phyloP scores from a whole-genome alignment of 2,888 invertebrate species.

The Dromius quadrimaculatus region DNA sequence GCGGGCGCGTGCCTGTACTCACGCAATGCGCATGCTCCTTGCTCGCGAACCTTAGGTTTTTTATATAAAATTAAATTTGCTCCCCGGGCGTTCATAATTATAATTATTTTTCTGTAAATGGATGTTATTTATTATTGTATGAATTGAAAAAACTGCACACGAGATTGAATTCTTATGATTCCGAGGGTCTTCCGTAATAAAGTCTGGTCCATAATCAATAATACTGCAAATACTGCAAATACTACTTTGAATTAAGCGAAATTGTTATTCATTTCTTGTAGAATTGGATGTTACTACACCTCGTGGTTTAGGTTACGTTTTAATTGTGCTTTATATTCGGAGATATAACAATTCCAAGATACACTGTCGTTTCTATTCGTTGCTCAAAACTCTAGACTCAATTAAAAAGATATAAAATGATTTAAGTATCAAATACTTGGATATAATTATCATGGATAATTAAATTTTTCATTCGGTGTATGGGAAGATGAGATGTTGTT shows the following conservation, averaged over 20 bases:
- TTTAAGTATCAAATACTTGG: constrained; percentile 42
- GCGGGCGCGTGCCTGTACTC: no score
- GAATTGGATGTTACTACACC: no score
- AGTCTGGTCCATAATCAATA: no score
- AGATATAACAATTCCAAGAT: constrained; percentile 3
- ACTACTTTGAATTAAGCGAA: no score
- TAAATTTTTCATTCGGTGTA: constrained; percentile 32
- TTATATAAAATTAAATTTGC: constrained; percentile 50
- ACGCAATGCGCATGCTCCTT: neutral
- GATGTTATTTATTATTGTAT: constrained; percentile 48
- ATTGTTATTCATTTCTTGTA: no score
- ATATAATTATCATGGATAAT: constrained; percentile 49
- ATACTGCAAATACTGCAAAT: no score
- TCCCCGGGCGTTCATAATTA: constrained; percentile 46
- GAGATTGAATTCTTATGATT: constrained; percentile 29
- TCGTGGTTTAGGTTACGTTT: no score
- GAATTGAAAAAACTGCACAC: constrained; percentile 39
- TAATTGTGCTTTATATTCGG: no score
- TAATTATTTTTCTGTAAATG: constrained; percentile 44
- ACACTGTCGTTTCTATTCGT: constrained; percentile 20
- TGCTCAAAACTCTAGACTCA: constrained; percentile 30
- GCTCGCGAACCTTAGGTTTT: constrained; percentile 37
- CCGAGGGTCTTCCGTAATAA: no score
- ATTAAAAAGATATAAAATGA: constrained; percentile 49
- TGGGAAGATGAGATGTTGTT: constrained; percentile 35